Evolutionary conservation across 2,888 invertebrate species (phyloP).

Genomic region (Rhagonycha lutea): DNA sequence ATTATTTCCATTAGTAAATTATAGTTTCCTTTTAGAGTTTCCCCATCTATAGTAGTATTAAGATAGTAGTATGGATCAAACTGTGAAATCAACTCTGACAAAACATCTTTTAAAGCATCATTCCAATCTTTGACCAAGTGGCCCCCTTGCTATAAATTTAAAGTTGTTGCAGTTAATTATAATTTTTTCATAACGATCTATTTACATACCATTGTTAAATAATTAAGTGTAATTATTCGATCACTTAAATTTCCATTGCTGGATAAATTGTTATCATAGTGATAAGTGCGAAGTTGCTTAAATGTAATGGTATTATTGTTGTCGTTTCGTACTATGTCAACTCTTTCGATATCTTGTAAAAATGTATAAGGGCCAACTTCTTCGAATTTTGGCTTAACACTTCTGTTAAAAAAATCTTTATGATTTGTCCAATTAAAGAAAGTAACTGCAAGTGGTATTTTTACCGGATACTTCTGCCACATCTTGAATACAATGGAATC

Average conservation of each 20-base stretch:
- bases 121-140: neutral
- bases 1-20: slow-evolving; percentile 73
- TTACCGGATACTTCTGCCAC: neutral
- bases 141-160: neutral
- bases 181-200: neutral
- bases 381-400: slow-evolving; percentile 61
- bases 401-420: slow-evolving; percentile 60
- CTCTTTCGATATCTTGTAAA: slow-evolving; percentile 70
- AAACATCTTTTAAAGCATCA: slow-evolving; percentile 61
- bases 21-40: slow-evolving; percentile 80
- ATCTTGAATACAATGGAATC: neutral
- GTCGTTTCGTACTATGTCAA: slow-evolving; percentile 70
- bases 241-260: slow-evolving; percentile 68
- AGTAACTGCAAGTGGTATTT: slow-evolving; percentile 37
- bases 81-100: slow-evolving; percentile 51
- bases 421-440: slow-evolving; percentile 53
- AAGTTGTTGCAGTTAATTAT: neutral
- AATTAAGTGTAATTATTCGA: slow-evolving; percentile 73
- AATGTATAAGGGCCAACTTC: slow-evolving; percentile 69
- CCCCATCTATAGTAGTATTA: slow-evolving; percentile 67
- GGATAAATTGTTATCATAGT: slow-evolving; percentile 68
- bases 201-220: slow-evolving; percentile 74
- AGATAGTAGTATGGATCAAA: slow-evolving; percentile 62
- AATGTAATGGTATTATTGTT: slow-evolving; percentile 74
- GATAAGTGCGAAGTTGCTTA: slow-evolving; percentile 68